Percentiles rank a stretch among this genome's conserved stretches.
Conservation (phyloP, 2,888 invertebrate genomes). For the Nycteola revayana region DNA sequence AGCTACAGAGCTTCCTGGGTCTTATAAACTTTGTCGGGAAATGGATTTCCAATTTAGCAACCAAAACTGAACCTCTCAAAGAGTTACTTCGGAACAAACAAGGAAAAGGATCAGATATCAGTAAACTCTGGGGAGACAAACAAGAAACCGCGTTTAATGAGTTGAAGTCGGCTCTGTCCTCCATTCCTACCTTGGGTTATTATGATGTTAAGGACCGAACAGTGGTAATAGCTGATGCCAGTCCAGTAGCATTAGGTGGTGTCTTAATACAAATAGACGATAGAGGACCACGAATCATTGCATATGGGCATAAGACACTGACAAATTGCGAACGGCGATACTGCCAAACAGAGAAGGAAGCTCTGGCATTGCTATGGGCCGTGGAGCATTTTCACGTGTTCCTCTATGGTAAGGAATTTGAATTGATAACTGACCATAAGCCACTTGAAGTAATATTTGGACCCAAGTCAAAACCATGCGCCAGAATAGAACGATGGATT, state of each 20-base stretch:
- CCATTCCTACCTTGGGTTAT: too few relatives aligned
- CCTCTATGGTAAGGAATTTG: slow-evolving; percentile 8
- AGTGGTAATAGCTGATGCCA: slow-evolving; percentile 31
- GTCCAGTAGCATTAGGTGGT: slow-evolving; percentile 27
- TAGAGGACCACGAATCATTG: slow-evolving; percentile 27
- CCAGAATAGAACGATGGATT: slow-evolving; percentile 25
- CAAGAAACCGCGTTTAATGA: too few relatives aligned
- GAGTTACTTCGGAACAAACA: too few relatives aligned
- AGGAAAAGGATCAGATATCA: too few relatives aligned
- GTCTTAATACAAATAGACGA: too few relatives aligned
- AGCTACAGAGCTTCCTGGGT: slow-evolving; percentile 1
- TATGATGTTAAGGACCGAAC: too few relatives aligned
- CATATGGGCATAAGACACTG: slow-evolving; percentile 26
- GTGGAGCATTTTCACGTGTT: slow-evolving; percentile 7
- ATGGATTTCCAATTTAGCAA: slow-evolving; percentile 1
- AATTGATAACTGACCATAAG: slow-evolving; percentile 17
- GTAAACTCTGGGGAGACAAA: too few relatives aligned
- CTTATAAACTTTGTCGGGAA: too few relatives aligned
- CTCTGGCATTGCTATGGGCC: slow-evolving; percentile 8
- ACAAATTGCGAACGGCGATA: slow-evolving; percentile 28
- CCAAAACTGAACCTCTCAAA: not conserved
- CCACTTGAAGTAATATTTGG: slow-evolving; percentile 18
- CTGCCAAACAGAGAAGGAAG: slow-evolving; percentile 8
- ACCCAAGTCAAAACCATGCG: slow-evolving; percentile 21
- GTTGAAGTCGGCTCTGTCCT: too few relatives aligned